Base-by-base conservation (phyloP, 2,888 invertebrate genomes). In the Drosophila borealis region DNA sequence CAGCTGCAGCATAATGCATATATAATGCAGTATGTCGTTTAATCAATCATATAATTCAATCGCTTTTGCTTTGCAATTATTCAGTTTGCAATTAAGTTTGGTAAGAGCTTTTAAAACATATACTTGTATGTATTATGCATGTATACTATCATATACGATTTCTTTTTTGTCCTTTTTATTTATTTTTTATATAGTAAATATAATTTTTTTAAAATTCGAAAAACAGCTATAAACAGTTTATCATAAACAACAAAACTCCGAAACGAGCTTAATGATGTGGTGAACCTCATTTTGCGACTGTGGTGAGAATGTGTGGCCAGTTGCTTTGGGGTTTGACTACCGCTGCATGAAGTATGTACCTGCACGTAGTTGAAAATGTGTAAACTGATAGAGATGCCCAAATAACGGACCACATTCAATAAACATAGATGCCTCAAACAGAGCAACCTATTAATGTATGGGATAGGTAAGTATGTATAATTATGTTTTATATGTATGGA, bases 171-270 rank as follows among this genome's bases (percentile, higher is more conserved):
- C 67, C 37, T 53, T 80, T 41, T 61, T 53, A 57, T 63, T 68
- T 55, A 56, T 72, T 57, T 74, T 70, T 74, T 60, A 82, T 82
- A 80, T 88, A 83, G 75, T 88, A 88, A 86, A 88, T 83, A 83
- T 83, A 88, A 83, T 88, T 79, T 67, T 73, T 84, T 84, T 81
- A 87, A 84, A 89, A 89, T 85, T 85, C 80, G 81, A 80, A 84
- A 86, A 88, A 86, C 85, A 89, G 86, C 88, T 85, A 89, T 82
- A 86, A 86, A 89, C 89, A 89, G 85, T 85, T 85, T 79, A 62
- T 75, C 59, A 83, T 82, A 88, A 86, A 88, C 78, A 86, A 88
- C 88, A 78, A 72, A 86, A 88, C 89, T 85, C 86, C 59, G 82
- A 69, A 85, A 84, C 79, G 88, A 89, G 89, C 76, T 65, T 62